Evolutionary conservation across 2,797 vertebrate genomes (phyloP), one percentile per base, ranked within the genome.

Genomic region (Paguma larvata): DNA sequence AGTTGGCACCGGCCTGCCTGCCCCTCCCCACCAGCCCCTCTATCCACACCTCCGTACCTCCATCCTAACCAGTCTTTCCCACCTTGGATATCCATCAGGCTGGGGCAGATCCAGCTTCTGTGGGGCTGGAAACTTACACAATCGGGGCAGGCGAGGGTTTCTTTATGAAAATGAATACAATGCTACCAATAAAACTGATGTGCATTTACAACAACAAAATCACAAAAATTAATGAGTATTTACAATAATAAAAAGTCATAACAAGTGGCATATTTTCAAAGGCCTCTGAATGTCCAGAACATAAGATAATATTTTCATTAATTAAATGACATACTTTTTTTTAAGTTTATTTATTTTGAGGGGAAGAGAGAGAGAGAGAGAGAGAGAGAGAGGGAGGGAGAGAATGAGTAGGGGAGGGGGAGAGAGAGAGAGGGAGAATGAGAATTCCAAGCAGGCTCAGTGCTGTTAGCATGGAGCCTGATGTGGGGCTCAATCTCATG

Each of bases 11-110:
- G 0, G 62, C 7, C 16, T 65, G 4, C 51, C 63, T 72, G 16
- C 51, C 11, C 18, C 19, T 25, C 0, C 3, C 13, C 27, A 30
- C 0, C 16, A 7, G 11, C 5, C 11, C 2, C 6, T 23, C 27
- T 21, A 11, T 2, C 12, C 15, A 7, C 19, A 38, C 19, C 41
- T 19, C 72, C 7, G 27, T 14, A n/a, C 19, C 11, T 79, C 53
- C 7, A 21, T 21, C 38, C 30, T 41, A 15, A 62, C 21, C 9
- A 7, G 16, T 8, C 19, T 88, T 80, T 32, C 51, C 38, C 27
- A 32, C 19, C 23, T 41, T 48, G 34, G 63, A 13, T 23, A 9
- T 5, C 41, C 30, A 32, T 21, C 23, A 72, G 46, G 30, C 12
- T 53, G 62, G 11, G 25, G 59, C 12, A 48, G 67, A 62, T 41